Percentiles rank a stretch among this genome's conserved stretches.
Evolutionary conservation across 1,140 invertebrate genomes (phyloP).

Genomic region (Bombus terrestris): DNA sequence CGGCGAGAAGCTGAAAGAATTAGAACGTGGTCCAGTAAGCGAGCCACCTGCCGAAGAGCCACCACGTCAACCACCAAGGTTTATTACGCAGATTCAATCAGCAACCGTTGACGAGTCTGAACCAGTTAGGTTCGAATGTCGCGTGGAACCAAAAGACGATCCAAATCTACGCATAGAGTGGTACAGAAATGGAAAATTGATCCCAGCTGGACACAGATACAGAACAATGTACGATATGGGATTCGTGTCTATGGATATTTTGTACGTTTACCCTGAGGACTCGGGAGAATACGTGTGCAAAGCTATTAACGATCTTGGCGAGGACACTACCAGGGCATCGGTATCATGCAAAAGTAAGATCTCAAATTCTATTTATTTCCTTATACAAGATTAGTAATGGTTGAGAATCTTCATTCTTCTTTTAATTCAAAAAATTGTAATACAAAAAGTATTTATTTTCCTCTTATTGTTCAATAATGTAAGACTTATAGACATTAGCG

Average conservation of each 20-base stretch:
- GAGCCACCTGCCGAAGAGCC: constrained; percentile 87
- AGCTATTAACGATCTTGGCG: constrained; percentile 93
- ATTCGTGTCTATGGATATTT: constrained; percentile 96
- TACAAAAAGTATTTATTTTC: too few relatives aligned
- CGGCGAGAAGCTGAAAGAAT: constrained; percentile 94
- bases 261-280: constrained; percentile 96
- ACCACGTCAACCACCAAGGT: constrained; percentile 89
- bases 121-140: constrained; percentile 96
- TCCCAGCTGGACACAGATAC: constrained; percentile 95
- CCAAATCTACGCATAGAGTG: constrained; percentile 95
- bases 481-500: too few relatives aligned
- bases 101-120: constrained; percentile 94
- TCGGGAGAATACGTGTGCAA: constrained; percentile 96
- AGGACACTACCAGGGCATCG: constrained; percentile 92
- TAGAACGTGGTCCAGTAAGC: constrained; percentile 92
- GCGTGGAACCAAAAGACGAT: constrained; percentile 97
- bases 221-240: constrained; percentile 96
- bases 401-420: background rate
- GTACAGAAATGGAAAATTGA: constrained; percentile 94
- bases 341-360: constrained; percentile 92
- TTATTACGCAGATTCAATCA: constrained; percentile 92
- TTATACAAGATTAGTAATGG: too few relatives aligned
- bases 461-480: too few relatives aligned
- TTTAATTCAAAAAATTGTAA: background rate
- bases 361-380: background rate